Base-by-base conservation (phyloP, 2,888 invertebrate genomes). In the Blera fallax region DNA sequence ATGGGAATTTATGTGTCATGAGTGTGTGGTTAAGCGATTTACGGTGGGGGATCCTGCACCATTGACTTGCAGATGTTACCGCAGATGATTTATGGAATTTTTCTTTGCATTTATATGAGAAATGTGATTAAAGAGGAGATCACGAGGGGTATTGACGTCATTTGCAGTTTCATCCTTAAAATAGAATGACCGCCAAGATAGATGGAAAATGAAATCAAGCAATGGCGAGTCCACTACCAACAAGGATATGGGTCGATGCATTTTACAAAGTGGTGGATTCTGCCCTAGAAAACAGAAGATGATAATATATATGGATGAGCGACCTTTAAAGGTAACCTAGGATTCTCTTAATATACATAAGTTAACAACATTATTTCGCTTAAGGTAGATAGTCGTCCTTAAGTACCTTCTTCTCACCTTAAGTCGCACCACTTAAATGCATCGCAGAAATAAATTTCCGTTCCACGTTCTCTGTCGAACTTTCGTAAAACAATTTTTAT, bases 1-100 rank as follows among this genome's bases (percentile, higher is more conserved):
- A 81, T 76, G 60, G 76, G 43, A 81, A 69, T 81, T 81, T 81
- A 76, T 81, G 69, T 48, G 48, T 48, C 69, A 37, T 56, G 54
- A 43, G 50, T 56, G 16, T 48, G 45, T 50, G 40, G 60, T 32
- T 76, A 56, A 81, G 70, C 81, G 76, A 81, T 81, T 81, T 81
- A 64, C 48, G 60, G 52, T 48, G 14, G 4, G 27, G n/a, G 10
- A 14, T n/a, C 24, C 11, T 60, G 16, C 34, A 18, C 50, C 50
- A 29, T 62, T 40, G 62, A 52, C 40, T 73, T 50, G 14, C 8
- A 27, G 0, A 11, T 58, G 21, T 37, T 40, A 14, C 6, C 10
- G 5, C 4, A 27, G 10, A 64, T 64, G 64, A 64, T 64, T 64
- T 45, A 52, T 37, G 40, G 8, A 8, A 50, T 8, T 8, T 40